Base-by-base conservation (phyloP, 2,797 vertebrate genomes). In the Eidolon dupreanum region DNA sequence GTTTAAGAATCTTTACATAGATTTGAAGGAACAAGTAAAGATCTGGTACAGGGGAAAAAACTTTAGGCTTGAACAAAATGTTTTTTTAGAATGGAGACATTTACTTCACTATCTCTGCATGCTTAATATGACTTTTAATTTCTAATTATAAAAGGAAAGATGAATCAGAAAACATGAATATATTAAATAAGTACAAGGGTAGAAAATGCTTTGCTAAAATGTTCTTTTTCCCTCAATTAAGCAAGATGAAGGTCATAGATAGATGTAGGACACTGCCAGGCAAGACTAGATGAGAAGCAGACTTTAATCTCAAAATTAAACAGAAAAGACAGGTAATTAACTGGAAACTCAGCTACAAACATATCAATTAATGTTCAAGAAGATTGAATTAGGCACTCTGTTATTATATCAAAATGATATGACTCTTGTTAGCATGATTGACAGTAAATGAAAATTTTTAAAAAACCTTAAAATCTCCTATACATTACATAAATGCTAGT, bases 261-360 rank as follows among this genome's bases (percentile, higher is more conserved):
- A 41, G 77, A 70, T 74, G 8, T 59, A 77, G 82, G 70, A 43
- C 36, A 66, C 5, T 46, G 84, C 33, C 87, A 82, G 41, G 70
- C 68, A 90, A 84, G 61, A 70, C 59, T 77, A 61, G 74, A 49
- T 97, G 33, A 84, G 66, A 95, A 95, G 22, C 55, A 55, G 53
- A 86, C 49, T 75, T 70, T 86, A 93, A 90, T 96, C 88, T 95
- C 73, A 95, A 88, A 94, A 85, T 94, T 93, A 95, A 97, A 94
- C 93, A 92, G 43, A 85, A 92, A 88, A 90, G 74, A 66, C 83
- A 96, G 71, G 68, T 55, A 82, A 86, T 95, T 97, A 94, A 16
- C 91, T 88, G 53, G 71, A 66, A 79, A 71, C 41, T 66, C 51
- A 51, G 38, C 93, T 92, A 88, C 59, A 97, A 90, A 94, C 68